Evolutionary conservation across 2,113 vertebrate species (phyloP).

Genomic region (Ahaetulla prasina): DNA sequence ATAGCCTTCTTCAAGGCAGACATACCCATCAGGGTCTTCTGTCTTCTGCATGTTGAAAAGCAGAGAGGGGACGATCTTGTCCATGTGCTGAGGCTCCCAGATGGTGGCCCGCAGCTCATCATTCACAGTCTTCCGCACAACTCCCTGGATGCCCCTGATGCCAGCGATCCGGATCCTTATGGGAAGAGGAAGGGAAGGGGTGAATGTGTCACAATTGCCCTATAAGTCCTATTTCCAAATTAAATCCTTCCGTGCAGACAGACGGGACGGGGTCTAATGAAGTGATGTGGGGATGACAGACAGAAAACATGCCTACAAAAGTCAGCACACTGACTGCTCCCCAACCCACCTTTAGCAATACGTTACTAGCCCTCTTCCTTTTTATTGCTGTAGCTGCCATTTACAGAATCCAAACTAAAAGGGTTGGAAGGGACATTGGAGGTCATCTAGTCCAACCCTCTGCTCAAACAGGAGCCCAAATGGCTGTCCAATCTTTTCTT

Average conservation of each 20-base stretch:
- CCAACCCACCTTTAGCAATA: too few relatives aligned
- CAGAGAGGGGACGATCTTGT: slow-evolving; percentile 96
- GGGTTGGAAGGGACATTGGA: background rate
- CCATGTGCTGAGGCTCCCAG: slow-evolving; percentile 99
- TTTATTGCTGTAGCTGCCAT: background rate
- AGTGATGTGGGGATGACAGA: too few relatives aligned
- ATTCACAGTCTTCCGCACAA: slow-evolving; percentile 96
- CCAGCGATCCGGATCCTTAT: slow-evolving; percentile 92
- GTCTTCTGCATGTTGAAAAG: slow-evolving; percentile 96
- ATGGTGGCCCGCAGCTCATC: slow-evolving; percentile 97
- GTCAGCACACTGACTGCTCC: background rate
- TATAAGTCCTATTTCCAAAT: background rate
- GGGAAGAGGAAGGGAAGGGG: background rate
- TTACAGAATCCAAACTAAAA: background rate
- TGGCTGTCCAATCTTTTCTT: background rate
- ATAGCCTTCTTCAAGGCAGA: background rate
- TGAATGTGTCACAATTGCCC: background rate
- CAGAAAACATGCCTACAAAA: background rate
- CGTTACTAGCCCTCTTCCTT: background rate
- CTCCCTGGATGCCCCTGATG: slow-evolving; percentile 93
- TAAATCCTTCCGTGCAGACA: background rate
- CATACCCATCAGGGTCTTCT: slow-evolving; percentile 88
- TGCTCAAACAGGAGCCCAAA: background rate
- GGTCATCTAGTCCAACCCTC: background rate
- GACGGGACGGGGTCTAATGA: background rate